Percentiles rank a stretch among this genome's conserved stretches.
Conservation (phyloP, 30 jellyfish, hydroid and myxozoan species). For the Calvadosia cruxmelitensis region DNA sequence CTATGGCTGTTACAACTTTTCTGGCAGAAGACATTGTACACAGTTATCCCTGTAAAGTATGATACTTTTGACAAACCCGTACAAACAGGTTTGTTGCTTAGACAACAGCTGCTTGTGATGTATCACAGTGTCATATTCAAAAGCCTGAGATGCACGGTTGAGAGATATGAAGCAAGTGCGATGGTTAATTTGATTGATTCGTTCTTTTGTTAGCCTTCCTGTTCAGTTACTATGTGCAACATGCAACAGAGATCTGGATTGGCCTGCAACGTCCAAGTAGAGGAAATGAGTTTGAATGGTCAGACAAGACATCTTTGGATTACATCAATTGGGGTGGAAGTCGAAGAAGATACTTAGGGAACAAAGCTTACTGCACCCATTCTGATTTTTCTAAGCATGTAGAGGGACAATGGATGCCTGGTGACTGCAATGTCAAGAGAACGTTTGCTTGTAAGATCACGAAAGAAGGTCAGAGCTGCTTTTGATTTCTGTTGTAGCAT, state of each 20-base stretch:
- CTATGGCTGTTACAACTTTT: no score
- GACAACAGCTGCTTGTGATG: no score
- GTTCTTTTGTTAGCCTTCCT: no score
- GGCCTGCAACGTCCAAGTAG: slow-evolving; percentile 62
- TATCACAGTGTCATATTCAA: no score
- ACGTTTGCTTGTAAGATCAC: slow-evolving; percentile 80
- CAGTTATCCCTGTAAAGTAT: no score
- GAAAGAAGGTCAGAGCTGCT: slow-evolving; percentile 8
- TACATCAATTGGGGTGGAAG: slow-evolving; percentile 50
- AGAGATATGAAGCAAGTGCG: no score
- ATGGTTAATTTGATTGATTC: no score
- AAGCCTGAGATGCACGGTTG: no score
- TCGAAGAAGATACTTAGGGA: slow-evolving; percentile 18
- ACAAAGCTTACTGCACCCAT: slow-evolving; percentile 21
- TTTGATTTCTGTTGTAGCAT: no score
- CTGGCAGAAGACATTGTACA: no score
- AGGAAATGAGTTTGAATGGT: slow-evolving; percentile 48
- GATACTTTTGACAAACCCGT: no score
- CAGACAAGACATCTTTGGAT: slow-evolving; percentile 56
- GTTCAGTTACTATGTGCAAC: slow-evolving; percentile 33
- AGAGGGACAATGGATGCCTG: slow-evolving; percentile 54
- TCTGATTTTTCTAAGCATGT: slow-evolving; percentile 2
- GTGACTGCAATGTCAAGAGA: slow-evolving; percentile 49
- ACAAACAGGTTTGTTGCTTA: no score
- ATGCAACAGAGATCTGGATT: slow-evolving; percentile 56